Evolutionary conservation across 1,140 invertebrate genomes (phyloP).

Genomic region (Globodera rostochiensis): DNA sequence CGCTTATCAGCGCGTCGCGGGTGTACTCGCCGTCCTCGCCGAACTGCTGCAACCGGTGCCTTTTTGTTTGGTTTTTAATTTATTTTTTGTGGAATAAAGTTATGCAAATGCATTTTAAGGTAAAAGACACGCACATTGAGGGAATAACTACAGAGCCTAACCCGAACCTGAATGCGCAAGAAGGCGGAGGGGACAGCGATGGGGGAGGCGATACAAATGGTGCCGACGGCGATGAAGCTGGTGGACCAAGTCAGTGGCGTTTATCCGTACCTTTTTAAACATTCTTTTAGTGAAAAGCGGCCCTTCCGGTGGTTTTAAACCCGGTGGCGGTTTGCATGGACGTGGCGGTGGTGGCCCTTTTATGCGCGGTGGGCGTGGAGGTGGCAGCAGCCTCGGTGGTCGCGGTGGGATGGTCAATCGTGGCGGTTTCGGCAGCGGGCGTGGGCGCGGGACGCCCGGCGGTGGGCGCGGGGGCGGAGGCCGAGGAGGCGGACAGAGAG

Average conservation of each 20-base stretch:
- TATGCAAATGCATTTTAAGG: conserved; percentile 30
- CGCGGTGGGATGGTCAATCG: conserved; percentile 9
- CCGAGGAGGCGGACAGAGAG: conserved; percentile 36
- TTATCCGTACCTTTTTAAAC: too few relatives aligned
- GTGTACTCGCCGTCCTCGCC: conserved; percentile 51
- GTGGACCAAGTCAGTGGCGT: not conserved
- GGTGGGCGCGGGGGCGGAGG: conserved; percentile 6
- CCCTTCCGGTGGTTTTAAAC: not conserved
- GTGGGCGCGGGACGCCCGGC: conserved; percentile 9
- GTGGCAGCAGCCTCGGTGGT: not conserved
- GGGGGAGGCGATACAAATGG: conserved; percentile 23
- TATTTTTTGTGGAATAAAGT: not conserved
- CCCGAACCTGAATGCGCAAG: conserved; percentile 25
- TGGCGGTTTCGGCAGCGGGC: conserved; percentile 24
- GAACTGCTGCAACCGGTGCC: conserved; percentile 49
- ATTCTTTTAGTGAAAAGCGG: not conserved
- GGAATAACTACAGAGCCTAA: conserved; percentile 43
- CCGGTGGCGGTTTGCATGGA: conserved; percentile 9
- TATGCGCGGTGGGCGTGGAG: conserved; percentile 15
- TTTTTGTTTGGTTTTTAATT: conserved; percentile 23
- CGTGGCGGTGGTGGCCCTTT: conserved; percentile 2
- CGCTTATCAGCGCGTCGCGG: conserved; percentile 83
- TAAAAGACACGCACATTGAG: conserved; percentile 53
- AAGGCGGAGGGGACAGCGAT: conserved; percentile 28
- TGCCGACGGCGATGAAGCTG: conserved; percentile 1